phyloP scores from a whole-genome alignment of 2,888 invertebrate genomes.

The Caenorhabditis uteleia region DNA sequence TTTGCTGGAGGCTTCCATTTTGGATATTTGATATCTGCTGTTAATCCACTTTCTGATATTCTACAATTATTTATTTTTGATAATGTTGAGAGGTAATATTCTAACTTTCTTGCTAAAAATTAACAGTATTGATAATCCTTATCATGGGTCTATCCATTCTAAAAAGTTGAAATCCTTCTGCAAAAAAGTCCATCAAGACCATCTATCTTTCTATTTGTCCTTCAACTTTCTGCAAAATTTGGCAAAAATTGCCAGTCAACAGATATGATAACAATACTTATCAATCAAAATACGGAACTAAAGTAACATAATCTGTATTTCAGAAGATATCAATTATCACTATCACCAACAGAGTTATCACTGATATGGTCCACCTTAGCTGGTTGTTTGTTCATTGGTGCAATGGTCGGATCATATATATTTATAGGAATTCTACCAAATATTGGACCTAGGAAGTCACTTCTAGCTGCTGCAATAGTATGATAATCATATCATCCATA shows the following conservation, averaged over 20 bases:
- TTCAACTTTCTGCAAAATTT: too few relatives aligned
- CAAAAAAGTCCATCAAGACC: too few relatives aligned
- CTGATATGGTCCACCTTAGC: slow-evolving; percentile 58
- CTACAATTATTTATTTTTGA: slow-evolving; percentile 55
- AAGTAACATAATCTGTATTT: background rate
- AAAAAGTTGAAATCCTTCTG: too few relatives aligned
- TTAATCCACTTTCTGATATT: slow-evolving; percentile 60
- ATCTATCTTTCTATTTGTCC: too few relatives aligned
- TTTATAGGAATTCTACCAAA: slow-evolving; percentile 9
- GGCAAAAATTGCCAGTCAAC: too few relatives aligned
- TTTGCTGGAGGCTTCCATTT: slow-evolving; percentile 62
- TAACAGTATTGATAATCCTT: too few relatives aligned
- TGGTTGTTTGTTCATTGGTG: slow-evolving; percentile 60
- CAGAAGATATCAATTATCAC: slow-evolving; percentile 23
- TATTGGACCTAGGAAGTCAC: slow-evolving; percentile 31
- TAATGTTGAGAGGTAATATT: slow-evolving; percentile 24
- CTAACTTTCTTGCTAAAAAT: too few relatives aligned
- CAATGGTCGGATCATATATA: slow-evolving; percentile 43
- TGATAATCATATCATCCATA: slow-evolving; percentile 2
- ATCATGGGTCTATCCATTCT: too few relatives aligned
- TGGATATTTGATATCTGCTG: slow-evolving; percentile 59
- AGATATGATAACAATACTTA: background rate
- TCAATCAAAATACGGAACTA: too few relatives aligned
- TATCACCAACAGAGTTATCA: slow-evolving; percentile 12
- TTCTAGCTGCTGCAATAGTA: slow-evolving; percentile 45